These are phyloP conservation scores for Apodemus speciosus DNA, from an alignment of 2,113 vertebrate species.

Conservation along the genomic window DNA sequence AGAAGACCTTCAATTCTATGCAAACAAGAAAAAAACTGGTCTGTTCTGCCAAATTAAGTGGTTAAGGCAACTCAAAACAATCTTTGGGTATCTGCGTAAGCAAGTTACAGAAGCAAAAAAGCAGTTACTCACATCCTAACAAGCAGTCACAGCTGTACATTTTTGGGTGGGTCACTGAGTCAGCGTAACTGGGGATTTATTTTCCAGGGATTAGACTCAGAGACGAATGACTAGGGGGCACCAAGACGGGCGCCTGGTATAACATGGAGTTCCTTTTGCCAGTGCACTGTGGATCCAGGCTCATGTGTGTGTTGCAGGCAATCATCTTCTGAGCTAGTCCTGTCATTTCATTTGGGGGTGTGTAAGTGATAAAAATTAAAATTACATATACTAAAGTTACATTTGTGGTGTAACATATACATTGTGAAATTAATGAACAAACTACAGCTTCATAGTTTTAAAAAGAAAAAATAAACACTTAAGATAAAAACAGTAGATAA, in stretches of 20 bases:
- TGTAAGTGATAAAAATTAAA: conserved; percentile 15
- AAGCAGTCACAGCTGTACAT: not conserved
- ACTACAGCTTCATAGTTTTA: not conserved
- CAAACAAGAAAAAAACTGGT: not conserved
- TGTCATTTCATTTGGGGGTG: not conserved
- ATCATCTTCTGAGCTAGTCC: not conserved
- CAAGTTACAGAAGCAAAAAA: not conserved
- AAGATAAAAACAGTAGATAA: not conserved
- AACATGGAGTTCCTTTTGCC: not conserved
- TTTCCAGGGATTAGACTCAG: not conserved
- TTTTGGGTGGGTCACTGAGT: not conserved
- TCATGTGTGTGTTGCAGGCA: not conserved
- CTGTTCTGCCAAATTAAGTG: not conserved
- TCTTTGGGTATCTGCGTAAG: not conserved
- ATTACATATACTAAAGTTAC: not conserved
- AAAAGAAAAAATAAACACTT: not conserved
- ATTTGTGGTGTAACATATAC: not conserved
- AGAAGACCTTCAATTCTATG: no score
- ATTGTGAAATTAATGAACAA: not conserved
- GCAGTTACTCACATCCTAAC: not conserved
- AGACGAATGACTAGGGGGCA: not conserved
- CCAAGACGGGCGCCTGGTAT: not conserved
- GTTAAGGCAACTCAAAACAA: not conserved
- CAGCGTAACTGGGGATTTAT: not conserved
- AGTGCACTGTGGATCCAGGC: not conserved